phyloP scores from a whole-genome alignment of 1,140 invertebrate species.

The Whitmania pigra region DNA sequence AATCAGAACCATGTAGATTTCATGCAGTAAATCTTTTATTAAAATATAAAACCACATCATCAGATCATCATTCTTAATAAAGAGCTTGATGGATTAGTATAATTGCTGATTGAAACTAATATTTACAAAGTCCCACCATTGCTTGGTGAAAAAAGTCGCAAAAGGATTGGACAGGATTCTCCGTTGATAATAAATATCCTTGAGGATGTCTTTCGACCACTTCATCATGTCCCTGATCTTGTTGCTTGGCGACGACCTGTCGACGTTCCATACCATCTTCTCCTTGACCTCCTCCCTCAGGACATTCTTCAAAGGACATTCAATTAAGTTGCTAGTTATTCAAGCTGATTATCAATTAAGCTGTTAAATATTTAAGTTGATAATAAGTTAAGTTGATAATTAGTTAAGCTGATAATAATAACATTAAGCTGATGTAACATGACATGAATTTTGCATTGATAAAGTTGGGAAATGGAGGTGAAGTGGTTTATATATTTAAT shows the following conservation, averaged over 20 bases:
- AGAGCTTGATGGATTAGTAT: too few relatives aligned
- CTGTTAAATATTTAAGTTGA: neutral
- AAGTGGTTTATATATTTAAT: too few relatives aligned
- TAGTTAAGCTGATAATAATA: neutral
- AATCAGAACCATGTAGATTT: too few relatives aligned
- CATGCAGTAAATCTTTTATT: too few relatives aligned
- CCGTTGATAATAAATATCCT: constrained; percentile 37
- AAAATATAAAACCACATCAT: too few relatives aligned
- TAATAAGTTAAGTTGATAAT: neutral
- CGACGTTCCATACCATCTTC: constrained; percentile 39
- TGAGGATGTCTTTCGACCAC: constrained; percentile 38
- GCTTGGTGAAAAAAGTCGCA: constrained; percentile 22
- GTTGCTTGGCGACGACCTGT: constrained; percentile 38
- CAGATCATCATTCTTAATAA: too few relatives aligned
- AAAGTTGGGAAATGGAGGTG: too few relatives aligned
- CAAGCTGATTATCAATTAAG: neutral
- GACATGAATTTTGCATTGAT: too few relatives aligned
- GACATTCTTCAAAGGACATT: constrained; percentile 29
- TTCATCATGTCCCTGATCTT: constrained; percentile 39
- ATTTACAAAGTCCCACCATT: constrained; percentile 14
- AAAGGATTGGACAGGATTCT: constrained; percentile 28
- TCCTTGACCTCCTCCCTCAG: constrained; percentile 40
- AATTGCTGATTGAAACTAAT: neutral
- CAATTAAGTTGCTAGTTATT: neutral
- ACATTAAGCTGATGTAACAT: too few relatives aligned